Percentiles rank a stretch among this genome's conserved stretches.
These are phyloP conservation scores for Pangasius krempfi DNA, from an alignment of 2,797 vertebrate species.

Conservation along the genomic window DNA sequence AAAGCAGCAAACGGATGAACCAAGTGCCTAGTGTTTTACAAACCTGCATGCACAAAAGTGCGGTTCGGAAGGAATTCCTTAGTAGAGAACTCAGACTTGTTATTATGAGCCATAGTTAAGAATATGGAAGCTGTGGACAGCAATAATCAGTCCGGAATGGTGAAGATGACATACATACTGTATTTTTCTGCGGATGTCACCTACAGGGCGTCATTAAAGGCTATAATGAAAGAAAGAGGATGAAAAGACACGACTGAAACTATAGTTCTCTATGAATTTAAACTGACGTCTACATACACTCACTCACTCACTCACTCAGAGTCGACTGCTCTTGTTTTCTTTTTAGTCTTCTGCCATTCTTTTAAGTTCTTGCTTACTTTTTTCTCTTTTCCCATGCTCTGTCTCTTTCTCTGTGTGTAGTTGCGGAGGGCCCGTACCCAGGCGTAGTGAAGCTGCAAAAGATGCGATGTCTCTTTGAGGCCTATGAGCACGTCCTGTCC, in stretches of 20 bases:
- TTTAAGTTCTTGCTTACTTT: neutral
- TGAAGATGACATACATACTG: neutral
- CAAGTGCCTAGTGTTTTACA: too few relatives aligned
- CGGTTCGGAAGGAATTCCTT: neutral
- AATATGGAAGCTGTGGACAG: neutral
- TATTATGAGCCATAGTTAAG: neutral
- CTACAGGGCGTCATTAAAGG: neutral
- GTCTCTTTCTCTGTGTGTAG: constrained; percentile 66
- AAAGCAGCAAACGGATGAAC: neutral
- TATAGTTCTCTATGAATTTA: neutral
- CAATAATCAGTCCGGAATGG: neutral
- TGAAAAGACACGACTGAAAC: neutral
- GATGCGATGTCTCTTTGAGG: constrained; percentile 92
- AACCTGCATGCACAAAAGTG: neutral
- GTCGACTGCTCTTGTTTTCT: neutral
- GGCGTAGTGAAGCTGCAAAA: constrained; percentile 93
- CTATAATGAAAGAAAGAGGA: neutral
- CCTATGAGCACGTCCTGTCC: constrained; percentile 93
- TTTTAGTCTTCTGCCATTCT: neutral
- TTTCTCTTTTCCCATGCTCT: neutral
- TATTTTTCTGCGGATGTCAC: neutral
- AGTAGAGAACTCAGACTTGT: neutral
- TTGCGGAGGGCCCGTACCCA: constrained; percentile 81
- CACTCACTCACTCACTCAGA: too few relatives aligned
- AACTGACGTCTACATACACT: neutral